These are phyloP conservation scores for cat (Felis catus) DNA, from an alignment of 2,113 vertebrate genomes.

Conservation along the genomic window DNA sequence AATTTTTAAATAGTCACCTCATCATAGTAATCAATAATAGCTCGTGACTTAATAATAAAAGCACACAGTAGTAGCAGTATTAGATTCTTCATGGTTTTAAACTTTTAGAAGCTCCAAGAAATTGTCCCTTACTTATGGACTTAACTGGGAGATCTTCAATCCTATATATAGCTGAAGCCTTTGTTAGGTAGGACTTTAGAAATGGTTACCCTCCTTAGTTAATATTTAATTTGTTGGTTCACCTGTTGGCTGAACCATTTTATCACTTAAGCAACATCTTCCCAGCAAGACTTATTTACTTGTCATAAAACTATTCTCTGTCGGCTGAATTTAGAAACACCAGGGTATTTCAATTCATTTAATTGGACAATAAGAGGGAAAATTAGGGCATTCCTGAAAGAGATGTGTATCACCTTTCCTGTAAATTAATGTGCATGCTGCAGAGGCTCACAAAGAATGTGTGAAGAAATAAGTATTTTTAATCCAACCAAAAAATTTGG, in stretches of 20 bases:
- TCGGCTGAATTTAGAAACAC: slow-evolving; percentile 64
- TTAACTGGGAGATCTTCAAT: slow-evolving; percentile 1
- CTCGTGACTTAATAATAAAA: slow-evolving; percentile 61
- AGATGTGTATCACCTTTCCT: neutral
- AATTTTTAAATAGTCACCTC: slow-evolving; percentile 68
- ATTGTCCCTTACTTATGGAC: slow-evolving; percentile 47
- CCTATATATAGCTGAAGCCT: slow-evolving; percentile 68
- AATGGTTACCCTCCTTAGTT: slow-evolving; percentile 76
- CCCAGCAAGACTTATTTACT: slow-evolving; percentile 82
- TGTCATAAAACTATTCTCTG: slow-evolving; percentile 56
- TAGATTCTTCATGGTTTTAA: slow-evolving; percentile 82
- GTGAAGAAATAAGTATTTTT: neutral
- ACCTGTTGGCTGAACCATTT: slow-evolving; percentile 68
- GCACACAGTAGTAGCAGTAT: slow-evolving; percentile 83
- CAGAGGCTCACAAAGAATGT: neutral
- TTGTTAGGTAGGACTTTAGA: slow-evolving; percentile 54
- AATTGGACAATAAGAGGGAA: slow-evolving; percentile 70
- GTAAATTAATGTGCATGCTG: neutral
- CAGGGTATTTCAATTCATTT: slow-evolving; percentile 52
- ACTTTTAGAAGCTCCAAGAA: slow-evolving; percentile 64
- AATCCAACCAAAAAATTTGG: neutral
- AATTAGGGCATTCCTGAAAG: slow-evolving; percentile 65
- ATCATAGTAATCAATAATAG: neutral
- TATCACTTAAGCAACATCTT: slow-evolving; percentile 85
- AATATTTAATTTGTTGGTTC: slow-evolving; percentile 82